phyloP scores from a whole-genome alignment of 1,140 invertebrate species.

The Drosophila repletoides region DNA sequence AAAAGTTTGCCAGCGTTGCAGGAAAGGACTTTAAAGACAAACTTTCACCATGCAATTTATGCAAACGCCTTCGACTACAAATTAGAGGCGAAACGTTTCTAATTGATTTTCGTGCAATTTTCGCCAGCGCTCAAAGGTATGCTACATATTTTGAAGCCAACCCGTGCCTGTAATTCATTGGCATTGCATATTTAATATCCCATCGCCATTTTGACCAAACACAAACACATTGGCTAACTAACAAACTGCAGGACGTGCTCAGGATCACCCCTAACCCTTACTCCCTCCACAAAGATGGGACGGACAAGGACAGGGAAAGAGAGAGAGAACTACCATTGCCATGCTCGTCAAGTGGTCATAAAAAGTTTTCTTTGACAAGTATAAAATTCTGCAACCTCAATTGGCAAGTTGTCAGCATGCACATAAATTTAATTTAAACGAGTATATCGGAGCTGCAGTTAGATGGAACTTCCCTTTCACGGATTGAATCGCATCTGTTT shows the following conservation, averaged over 20 bases:
- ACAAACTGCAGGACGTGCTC: background rate
- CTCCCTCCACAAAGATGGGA: no score
- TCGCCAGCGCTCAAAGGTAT: slow-evolving; percentile 25
- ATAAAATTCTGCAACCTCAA: slow-evolving; percentile 15
- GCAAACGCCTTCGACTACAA: slow-evolving; percentile 27
- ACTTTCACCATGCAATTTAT: slow-evolving; percentile 39
- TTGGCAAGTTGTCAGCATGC: slow-evolving; percentile 9
- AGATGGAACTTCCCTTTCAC: background rate
- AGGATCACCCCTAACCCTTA: no score
- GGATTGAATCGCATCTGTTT: background rate
- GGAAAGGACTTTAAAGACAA: slow-evolving; percentile 26
- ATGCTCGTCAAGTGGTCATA: background rate
- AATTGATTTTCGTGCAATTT: slow-evolving; percentile 46
- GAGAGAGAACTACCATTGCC: background rate
- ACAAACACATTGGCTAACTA: background rate
- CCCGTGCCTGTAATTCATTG: background rate
- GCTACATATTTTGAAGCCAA: slow-evolving; percentile 25
- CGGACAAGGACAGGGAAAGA: no score
- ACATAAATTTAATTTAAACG: slow-evolving; percentile 8
- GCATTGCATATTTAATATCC: slow-evolving; percentile 15
- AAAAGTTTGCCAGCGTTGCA: slow-evolving; percentile 35
- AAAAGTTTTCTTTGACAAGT: background rate
- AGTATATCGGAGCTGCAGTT: background rate
- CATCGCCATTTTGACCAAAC: background rate
- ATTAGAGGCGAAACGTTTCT: slow-evolving; percentile 55